phyloP scores from a whole-genome alignment of 2,113 vertebrate genomes.

The Atrichornis clamosus region DNA sequence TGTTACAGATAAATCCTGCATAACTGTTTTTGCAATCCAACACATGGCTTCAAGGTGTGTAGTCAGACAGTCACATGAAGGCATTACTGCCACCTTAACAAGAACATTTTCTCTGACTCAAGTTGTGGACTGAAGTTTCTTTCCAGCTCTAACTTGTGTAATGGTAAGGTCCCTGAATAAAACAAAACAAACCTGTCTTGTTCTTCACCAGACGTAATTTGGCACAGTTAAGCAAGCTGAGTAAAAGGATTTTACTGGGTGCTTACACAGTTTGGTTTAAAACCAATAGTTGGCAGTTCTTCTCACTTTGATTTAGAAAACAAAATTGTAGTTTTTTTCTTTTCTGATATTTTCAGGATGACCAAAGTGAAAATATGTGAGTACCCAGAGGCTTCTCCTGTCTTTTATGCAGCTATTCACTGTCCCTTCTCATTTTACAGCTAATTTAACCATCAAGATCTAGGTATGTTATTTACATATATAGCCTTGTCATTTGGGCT shows the following conservation, averaged over 20 bases:
- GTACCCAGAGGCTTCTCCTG: not conserved
- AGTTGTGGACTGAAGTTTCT: not conserved
- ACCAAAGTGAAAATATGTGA: not conserved
- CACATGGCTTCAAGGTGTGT: fast-evolving
- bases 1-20: not conserved
- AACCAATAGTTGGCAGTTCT: not conserved
- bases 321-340: not conserved
- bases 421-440: not conserved
- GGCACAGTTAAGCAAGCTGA: not conserved
- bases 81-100: not conserved
- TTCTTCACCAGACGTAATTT: not conserved
- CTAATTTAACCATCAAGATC: not conserved
- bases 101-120: not conserved
- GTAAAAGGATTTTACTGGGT: not conserved
- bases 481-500: not conserved
- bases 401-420: not conserved
- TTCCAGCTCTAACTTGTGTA: not conserved
- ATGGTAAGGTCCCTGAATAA: not conserved
- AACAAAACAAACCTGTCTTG: not conserved
- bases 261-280: not conserved
- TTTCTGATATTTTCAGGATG: not conserved
- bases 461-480: not conserved
- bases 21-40: not conserved
- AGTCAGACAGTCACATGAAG: not conserved
- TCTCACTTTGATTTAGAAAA: not conserved